Conservation (phyloP, 2,113 vertebrate species). For the Syrmaticus mikado region DNA sequence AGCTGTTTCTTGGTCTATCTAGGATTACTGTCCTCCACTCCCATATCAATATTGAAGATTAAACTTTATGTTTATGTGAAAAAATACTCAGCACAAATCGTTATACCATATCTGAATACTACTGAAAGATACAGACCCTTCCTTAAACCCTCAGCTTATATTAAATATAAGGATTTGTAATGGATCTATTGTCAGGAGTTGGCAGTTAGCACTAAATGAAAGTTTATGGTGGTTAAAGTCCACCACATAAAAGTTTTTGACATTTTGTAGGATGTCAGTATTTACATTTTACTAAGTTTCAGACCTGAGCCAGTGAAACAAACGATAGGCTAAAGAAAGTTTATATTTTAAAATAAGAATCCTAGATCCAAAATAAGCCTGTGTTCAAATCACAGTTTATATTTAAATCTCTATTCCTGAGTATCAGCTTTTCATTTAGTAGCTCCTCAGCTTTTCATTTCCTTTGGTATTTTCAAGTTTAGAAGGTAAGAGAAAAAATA, state of each 20-base stretch:
- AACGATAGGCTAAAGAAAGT: neutral
- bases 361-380: neutral
- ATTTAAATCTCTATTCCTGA: neutral
- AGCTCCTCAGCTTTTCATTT: constrained; percentile 8
- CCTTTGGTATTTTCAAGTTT: constrained; percentile 46
- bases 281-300: neutral
- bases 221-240: neutral
- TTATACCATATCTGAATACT: neutral
- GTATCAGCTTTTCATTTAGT: neutral
- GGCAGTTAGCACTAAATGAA: neutral
- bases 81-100: neutral
- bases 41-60: neutral
- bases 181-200: neutral
- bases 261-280: neutral
- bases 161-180: neutral
- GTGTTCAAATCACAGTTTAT: neutral
- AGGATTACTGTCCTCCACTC: neutral
- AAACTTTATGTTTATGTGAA: neutral
- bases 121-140: neutral
- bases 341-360: neutral
- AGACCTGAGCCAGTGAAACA: neutral
- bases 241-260: neutral
- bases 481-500: constrained; percentile 34
- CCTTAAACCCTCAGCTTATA: neutral
- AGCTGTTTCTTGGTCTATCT: neutral